These are phyloP conservation scores for Caenorhabditis imperialis DNA, from an alignment of 2,888 invertebrate species.

Conservation along the genomic window DNA sequence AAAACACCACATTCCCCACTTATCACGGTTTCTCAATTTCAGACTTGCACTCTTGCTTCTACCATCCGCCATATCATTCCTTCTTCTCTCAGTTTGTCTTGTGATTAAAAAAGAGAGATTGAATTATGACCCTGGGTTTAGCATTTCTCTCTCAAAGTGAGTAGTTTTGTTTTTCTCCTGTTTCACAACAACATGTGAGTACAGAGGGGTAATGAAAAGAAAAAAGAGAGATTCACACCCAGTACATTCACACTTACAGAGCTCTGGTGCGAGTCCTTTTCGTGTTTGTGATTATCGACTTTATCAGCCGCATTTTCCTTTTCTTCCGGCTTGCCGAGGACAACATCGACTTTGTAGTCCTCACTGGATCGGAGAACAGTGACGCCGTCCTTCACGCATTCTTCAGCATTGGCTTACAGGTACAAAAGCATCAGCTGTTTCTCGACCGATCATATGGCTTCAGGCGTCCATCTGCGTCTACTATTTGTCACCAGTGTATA, in stretches of 20 bases:
- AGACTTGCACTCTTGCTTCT: slow-evolving; percentile 48
- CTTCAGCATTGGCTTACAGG: slow-evolving; percentile 48
- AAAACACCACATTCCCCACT: slow-evolving; percentile 1
- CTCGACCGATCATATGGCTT: slow-evolving; percentile 29
- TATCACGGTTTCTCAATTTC: slow-evolving; percentile 8
- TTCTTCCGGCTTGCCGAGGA: slow-evolving; percentile 50
- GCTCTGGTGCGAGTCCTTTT: slow-evolving; percentile 37
- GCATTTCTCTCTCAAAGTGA: slow-evolving; percentile 49
- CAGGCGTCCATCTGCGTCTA: slow-evolving; percentile 50
- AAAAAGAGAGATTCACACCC: background rate
- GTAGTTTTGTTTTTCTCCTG: slow-evolving; percentile 33
- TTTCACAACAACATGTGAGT: too few relatives aligned
- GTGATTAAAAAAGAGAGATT: slow-evolving; percentile 37
- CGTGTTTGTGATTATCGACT: slow-evolving; percentile 46
- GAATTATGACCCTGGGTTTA: slow-evolving; percentile 55
- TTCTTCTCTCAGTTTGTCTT: slow-evolving; percentile 47
- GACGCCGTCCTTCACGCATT: slow-evolving; percentile 41
- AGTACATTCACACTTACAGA: slow-evolving; percentile 25
- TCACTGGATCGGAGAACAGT: slow-evolving; percentile 48
- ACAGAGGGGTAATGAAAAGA: too few relatives aligned
- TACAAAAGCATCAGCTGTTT: slow-evolving; percentile 9
- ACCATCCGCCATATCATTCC: slow-evolving; percentile 41
- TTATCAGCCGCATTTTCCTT: slow-evolving; percentile 38
- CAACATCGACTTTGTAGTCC: slow-evolving; percentile 52
- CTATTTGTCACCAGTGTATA: slow-evolving; percentile 43